These are phyloP conservation scores for Oreochromis mossambicus DNA, from an alignment of 2,797 vertebrate species.

Conservation along the genomic window DNA sequence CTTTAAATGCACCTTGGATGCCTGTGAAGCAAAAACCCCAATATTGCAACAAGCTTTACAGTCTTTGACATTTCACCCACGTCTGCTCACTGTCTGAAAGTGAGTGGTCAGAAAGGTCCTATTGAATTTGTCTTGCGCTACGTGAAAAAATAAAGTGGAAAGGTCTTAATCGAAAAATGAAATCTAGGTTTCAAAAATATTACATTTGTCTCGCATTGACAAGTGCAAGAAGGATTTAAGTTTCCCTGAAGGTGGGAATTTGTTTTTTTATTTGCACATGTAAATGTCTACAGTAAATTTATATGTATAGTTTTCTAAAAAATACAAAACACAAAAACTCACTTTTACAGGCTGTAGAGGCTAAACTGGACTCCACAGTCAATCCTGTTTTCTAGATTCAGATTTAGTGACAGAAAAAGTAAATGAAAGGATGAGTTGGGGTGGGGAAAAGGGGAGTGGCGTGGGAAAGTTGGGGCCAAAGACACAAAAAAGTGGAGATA, in stretches of 20 bases:
- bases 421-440: constrained; percentile 6
- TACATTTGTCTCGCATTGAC: background rate
- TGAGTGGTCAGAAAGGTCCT: background rate
- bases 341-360: background rate
- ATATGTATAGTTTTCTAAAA: background rate
- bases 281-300: background rate
- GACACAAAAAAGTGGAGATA: background rate
- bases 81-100: background rate
- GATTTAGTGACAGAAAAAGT: background rate
- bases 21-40: background rate
- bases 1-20: background rate
- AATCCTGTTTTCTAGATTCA: background rate
- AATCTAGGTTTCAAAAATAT: background rate
- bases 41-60: background rate
- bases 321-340: background rate
- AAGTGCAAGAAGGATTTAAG: background rate
- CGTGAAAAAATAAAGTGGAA: background rate
- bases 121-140: background rate
- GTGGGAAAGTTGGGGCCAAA: background rate
- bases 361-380: background rate
- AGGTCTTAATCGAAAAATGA: background rate
- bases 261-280: background rate
- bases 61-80: background rate
- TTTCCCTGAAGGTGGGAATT: background rate
- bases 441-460: background rate